phyloP scores from a whole-genome alignment of 1,140 invertebrate species.

The Rhynchophorus ferrugineus region DNA sequence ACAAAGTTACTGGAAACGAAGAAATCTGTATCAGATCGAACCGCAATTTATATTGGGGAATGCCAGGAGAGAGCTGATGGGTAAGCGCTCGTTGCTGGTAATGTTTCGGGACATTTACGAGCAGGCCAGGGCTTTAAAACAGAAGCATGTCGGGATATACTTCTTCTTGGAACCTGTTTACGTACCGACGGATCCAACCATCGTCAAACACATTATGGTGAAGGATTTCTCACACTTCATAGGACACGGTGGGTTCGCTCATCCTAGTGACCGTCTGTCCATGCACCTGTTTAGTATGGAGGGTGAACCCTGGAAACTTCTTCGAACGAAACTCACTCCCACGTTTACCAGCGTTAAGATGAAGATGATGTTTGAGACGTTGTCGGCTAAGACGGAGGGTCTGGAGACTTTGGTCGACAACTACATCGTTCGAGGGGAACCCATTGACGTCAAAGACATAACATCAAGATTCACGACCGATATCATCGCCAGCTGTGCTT shows the following conservation, averaged over 20 bases:
- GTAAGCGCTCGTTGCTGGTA: background rate
- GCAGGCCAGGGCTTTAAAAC: background rate
- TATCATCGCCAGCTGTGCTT: constrained; percentile 10
- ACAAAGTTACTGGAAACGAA: constrained; percentile 2
- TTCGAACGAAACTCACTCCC: constrained; percentile 41
- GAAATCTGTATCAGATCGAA: constrained; percentile 1
- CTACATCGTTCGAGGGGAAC: background rate
- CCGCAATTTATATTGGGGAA: constrained; percentile 6
- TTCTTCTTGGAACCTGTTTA: background rate
- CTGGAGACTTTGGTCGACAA: constrained; percentile 1
- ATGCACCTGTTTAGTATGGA: constrained; percentile 41
- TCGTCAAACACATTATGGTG: constrained; percentile 13
- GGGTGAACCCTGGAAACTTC: constrained; percentile 42
- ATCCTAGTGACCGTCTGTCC: constrained; percentile 42
- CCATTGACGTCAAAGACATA: constrained; percentile 8
- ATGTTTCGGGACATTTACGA: background rate
- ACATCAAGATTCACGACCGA: constrained; percentile 23
- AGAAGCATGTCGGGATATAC: constrained; percentile 10
- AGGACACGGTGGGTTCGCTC: constrained; percentile 43
- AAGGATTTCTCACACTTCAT: constrained; percentile 39
- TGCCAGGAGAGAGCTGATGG: background rate
- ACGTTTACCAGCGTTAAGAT: constrained; percentile 45
- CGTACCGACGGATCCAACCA: constrained; percentile 1
- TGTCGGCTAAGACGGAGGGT: background rate
- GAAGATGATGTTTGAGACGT: constrained; percentile 38